phyloP scores from a whole-genome alignment of 2,113 vertebrate genomes.

The Coptodon rendalli region DNA sequence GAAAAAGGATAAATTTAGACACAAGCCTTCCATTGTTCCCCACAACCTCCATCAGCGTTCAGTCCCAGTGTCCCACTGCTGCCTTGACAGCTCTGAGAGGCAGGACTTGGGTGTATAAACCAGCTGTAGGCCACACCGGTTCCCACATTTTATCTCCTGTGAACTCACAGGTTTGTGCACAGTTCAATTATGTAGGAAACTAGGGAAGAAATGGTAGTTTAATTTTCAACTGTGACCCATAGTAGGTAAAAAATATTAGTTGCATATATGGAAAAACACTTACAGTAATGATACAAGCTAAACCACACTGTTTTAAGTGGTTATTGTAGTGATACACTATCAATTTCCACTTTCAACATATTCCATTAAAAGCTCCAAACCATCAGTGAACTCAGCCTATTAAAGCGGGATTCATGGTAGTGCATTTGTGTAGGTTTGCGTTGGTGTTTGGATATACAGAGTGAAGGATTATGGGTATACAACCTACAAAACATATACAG shows the following conservation, averaged over 20 bases:
- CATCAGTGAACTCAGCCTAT: neutral
- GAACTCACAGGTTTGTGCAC: neutral
- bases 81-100: slow-evolving; percentile 12
- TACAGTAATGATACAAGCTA: neutral
- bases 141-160: neutral
- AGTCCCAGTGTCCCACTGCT: neutral
- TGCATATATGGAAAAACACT: neutral
- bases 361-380: neutral
- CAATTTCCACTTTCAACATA: neutral
- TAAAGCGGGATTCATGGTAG: neutral
- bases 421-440: neutral
- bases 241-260: neutral
- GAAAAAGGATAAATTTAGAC: slow-evolving; percentile 27
- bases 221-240: neutral
- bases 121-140: slow-evolving; percentile 11
- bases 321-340: neutral
- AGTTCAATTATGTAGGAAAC: neutral
- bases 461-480: neutral
- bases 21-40: slow-evolving; percentile 53
- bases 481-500: neutral
- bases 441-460: neutral
- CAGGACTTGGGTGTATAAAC: neutral
- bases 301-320: neutral
- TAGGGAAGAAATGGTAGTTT: neutral
- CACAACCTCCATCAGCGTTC: neutral